Evolutionary conservation across 2,113 vertebrate species (phyloP), one percentile per base, ranked within the genome.

Genomic region (Hyperopisus bebe): DNA sequence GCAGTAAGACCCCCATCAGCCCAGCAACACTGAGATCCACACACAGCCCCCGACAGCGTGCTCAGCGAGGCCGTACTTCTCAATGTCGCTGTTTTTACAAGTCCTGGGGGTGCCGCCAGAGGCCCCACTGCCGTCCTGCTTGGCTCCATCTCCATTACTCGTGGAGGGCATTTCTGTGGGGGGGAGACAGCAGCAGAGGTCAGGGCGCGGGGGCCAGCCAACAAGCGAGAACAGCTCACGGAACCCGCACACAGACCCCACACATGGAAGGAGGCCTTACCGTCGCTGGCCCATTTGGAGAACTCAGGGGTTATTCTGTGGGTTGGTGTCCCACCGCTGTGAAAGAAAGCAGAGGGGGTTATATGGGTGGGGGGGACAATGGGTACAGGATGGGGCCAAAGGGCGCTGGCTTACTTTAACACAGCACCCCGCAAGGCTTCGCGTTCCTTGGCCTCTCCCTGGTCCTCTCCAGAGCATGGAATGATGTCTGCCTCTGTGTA

Each of bases 1-100:
- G 2, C 51, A 53, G 5, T 44, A 42, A 44, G 44, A 44, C 0
- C 51, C 51, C 2, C 53, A 58, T 7, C 21, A 24, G 53, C 21
- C 21, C 55, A 58, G 55, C 19, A 24, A 58, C 21, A 58, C 7
- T 1, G 1, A 58, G 21, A 24, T 58, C 24, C 58, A n/a, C 58
- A 62, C 88, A 88, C 24, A 19, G 74, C 13, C 13, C 39, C 31
- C 0, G 80, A 4, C 35, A 42, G 42, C 0, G 1, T 66, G 58
- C 58, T n/a, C 58, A 27, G 58, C 2, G 46, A 21, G 15, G n/a
- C 94, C 98, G 95, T 94, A 99, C 98, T 99, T 99, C 94, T 99
- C 98, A 11, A 99, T 99, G 94, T 99, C 98, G 1, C 98, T 99
- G 94, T 99, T 99, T 97, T 99, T 99, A 95, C 98, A 99, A 90